Evolutionary conservation across 2,797 vertebrate species (phyloP), one percentile per base, ranked within the genome.

Genomic region (Typhlichthys subterraneus): DNA sequence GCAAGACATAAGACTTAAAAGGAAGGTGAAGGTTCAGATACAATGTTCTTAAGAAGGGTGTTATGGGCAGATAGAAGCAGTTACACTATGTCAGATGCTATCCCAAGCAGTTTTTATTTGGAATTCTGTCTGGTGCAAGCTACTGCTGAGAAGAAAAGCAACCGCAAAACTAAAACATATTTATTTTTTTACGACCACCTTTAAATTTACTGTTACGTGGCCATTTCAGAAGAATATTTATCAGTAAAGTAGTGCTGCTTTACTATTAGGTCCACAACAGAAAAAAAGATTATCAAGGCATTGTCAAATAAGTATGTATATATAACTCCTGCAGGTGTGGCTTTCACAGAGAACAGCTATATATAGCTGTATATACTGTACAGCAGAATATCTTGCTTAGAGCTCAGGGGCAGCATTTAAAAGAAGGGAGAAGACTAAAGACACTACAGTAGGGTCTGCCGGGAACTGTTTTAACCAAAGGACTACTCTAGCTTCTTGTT

Each of bases 101-200:
- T 59, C 13, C 55, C 75, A 70, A 88, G 79, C 86, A 87, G 80
- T 83, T 89, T 79, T 65, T 73, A 75, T 89, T 80, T 82, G 55
- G 51, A 65, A 56, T 48, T 67, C 61, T 55, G 50, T 73, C 57
- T 55, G 62, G 45, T 50, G 61, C 61, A 53, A 69, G 75, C 79
- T 78, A 75, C 76, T 73, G 55, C 69, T 1, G 4, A 84, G 83
- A 85, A 84, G 68, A 86, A 88, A 82, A 72, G 67, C 72, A 57
- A 77, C 63, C 56, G 45, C 72, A 76, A 83, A 88, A 91, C 75
- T 86, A 89, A 86, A 80, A 71, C 79, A 83, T 79, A 79, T 80
- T 87, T 81, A 69, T 82, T 88, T 90, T 82, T 88, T 90, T 87
- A 88, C 65, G 77, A 73, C 61, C 77, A 73, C 67, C 62, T 82